Conservation (phyloP, 2,888 invertebrate species). For the Catocala nupta region DNA sequence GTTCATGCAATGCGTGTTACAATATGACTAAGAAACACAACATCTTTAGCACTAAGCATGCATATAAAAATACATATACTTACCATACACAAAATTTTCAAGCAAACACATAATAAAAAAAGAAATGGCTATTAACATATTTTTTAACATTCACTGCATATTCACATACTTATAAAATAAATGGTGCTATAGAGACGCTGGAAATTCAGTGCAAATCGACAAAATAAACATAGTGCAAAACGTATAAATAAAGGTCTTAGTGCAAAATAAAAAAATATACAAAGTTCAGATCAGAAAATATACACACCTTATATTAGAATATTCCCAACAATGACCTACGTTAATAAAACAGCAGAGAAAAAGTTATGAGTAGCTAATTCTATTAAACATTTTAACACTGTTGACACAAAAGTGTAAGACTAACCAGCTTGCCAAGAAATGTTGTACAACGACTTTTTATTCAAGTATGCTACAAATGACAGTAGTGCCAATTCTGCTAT, state of each 20-base stretch:
- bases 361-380: constrained; percentile 38
- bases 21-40: too few species aligned
- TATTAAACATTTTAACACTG: constrained; percentile 9
- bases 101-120: background rate
- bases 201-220: constrained; percentile 31
- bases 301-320: constrained; percentile 82
- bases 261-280: constrained; percentile 12
- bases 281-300: constrained; percentile 17
- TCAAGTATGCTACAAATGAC: too few species aligned
- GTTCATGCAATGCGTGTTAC: too few species aligned
- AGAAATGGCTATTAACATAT: background rate
- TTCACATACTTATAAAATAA: background rate
- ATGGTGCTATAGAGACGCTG: constrained; percentile 29
- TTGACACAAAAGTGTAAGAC: too few species aligned
- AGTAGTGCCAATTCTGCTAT: too few species aligned
- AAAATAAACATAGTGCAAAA: background rate
- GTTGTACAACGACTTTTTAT: too few species aligned
- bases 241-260: too few species aligned
- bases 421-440: too few species aligned
- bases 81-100: too few species aligned
- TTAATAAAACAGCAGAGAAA: constrained; percentile 67
- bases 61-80: background rate
- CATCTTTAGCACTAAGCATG: too few species aligned
- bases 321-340: constrained; percentile 84
- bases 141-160: background rate